Evolutionary conservation across 2,888 invertebrate genomes (phyloP).

Genomic region (Heliothis peltigera): DNA sequence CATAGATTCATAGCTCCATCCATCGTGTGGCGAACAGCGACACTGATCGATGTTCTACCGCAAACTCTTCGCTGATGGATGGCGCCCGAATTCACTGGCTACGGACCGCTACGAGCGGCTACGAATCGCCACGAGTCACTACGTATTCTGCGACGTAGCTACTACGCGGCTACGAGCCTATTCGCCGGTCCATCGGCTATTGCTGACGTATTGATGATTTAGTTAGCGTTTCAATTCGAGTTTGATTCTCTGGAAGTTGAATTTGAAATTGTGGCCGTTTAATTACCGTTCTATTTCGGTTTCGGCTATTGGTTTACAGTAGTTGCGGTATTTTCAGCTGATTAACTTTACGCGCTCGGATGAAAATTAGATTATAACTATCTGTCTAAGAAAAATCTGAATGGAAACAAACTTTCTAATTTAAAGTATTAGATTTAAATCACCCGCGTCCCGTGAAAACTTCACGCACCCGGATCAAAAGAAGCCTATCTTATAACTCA

Average conservation of each 20-base stretch:
- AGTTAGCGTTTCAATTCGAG: constrained; percentile 32
- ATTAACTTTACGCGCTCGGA: too few relatives aligned
- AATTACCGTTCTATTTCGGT: background rate
- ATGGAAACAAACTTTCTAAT: too few relatives aligned
- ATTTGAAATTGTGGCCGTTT: constrained; percentile 6
- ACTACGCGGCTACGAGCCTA: constrained; percentile 44
- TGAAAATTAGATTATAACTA: too few relatives aligned
- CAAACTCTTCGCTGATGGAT: constrained; percentile 66
- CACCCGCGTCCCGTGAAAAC: too few relatives aligned
- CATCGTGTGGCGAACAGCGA: constrained; percentile 48
- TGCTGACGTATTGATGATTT: constrained; percentile 54
- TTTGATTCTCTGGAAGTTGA: constrained; percentile 24
- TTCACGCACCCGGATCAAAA: too few relatives aligned
- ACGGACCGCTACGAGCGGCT: constrained; percentile 37
- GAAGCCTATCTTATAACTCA: too few relatives aligned
- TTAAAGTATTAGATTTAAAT: too few relatives aligned
- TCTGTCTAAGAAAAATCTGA: too few relatives aligned
- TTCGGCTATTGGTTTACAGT: background rate
- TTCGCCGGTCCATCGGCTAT: constrained; percentile 26
- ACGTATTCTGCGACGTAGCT: constrained; percentile 38
- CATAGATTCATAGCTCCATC: constrained; percentile 18
- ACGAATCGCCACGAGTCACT: constrained; percentile 23
- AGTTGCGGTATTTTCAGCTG: too few relatives aligned
- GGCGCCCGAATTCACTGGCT: constrained; percentile 46
- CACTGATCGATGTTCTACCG: constrained; percentile 65